Conservation (phyloP, 2,797 vertebrate genomes). For the Bovichtus variegatus region DNA sequence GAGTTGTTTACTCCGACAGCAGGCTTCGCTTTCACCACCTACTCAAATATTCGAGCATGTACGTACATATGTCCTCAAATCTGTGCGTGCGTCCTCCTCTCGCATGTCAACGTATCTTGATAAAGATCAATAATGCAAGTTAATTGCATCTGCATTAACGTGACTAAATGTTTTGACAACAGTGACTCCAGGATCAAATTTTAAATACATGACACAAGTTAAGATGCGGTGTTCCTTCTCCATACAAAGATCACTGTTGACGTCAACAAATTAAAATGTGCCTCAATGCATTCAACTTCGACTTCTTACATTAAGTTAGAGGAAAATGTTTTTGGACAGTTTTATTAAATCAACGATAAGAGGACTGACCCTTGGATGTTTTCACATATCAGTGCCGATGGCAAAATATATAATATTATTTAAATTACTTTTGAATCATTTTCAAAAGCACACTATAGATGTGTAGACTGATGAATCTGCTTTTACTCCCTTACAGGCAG, state of each 20-base stretch:
- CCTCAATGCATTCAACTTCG: too few species aligned
- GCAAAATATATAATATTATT: too few species aligned
- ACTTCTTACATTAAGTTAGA: too few species aligned
- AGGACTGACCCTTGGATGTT: neutral
- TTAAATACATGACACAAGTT: too few species aligned
- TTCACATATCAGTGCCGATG: neutral
- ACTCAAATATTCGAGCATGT: neutral
- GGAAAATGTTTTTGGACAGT: neutral
- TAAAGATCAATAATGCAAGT: too few species aligned
- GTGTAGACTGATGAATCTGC: neutral
- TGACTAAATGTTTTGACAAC: too few species aligned
- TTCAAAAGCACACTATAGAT: neutral
- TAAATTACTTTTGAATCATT: neutral
- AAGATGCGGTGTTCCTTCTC: too few species aligned
- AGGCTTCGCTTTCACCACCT: conserved; percentile 41
- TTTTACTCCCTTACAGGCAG: conserved; percentile 1
- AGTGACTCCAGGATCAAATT: too few species aligned
- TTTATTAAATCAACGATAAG: neutral
- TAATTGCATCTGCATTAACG: too few species aligned
- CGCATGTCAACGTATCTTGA: neutral
- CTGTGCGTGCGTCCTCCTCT: neutral
- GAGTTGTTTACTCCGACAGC: conserved; percentile 35
- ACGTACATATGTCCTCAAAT: neutral
- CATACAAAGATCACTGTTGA: too few species aligned
- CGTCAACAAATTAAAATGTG: too few species aligned